Evolutionary conservation across 2,888 invertebrate genomes (phyloP), one percentile per base, ranked within the genome.

Genomic region (Agrotis clavis): DNA sequence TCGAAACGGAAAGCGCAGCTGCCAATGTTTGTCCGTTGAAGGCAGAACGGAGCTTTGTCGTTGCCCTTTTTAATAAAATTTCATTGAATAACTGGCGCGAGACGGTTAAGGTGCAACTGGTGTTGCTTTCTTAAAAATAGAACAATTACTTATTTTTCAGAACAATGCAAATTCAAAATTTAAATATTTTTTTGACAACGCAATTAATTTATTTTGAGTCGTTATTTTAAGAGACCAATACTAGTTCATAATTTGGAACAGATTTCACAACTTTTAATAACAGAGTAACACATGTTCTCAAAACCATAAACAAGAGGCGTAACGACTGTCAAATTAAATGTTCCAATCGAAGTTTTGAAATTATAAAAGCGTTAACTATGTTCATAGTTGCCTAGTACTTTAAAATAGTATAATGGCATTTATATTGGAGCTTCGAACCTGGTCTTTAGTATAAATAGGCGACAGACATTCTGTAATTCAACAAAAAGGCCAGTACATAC

Each of bases 41-140:
- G 77, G 77, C 74, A 81, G 77, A 78, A 83, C 56, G 80, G 74
- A 80, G 79, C 84, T 79, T 87, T 86, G 85, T 81, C 83, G 85
- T 86, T 90, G 90, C 90, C 90, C 90, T 91, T 91, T 88, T 90
- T 87, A 90, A 90, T 88, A 87, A 87, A 89, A 89, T 85, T 88
- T 88, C 81, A 90, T 91, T 91, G 88, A 87, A 90, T 87, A 87
- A 88, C 75, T 59, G 67, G 67, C 79, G 74, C 54, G 70, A 75
- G 66, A 71, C 82, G 71, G 74, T 85, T 81, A 76, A 68, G 59
- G 67, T 63, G 74, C 47, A 77, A 63, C 41, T 71, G 18, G 54
- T 64, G 48, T 67, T 71, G 70, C 61, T 59, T 35, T 60, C 51
- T 75, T 68, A 54, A 71, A 67, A 80, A 70, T 45, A 53, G n/a